phyloP scores from a whole-genome alignment of 2,113 vertebrate species.

The Aythya baeri region DNA sequence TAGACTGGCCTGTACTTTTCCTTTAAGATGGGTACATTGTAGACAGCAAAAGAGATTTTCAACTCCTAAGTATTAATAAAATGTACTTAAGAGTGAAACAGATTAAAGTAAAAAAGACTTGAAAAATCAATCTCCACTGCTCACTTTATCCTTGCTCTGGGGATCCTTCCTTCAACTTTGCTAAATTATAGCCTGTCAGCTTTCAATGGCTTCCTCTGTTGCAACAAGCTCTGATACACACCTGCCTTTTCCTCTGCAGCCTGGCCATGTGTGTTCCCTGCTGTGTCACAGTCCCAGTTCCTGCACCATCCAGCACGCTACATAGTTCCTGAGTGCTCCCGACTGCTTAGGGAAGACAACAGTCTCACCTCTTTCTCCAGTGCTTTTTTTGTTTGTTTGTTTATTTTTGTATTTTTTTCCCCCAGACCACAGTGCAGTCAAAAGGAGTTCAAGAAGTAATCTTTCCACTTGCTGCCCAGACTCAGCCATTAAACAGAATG shows the following conservation, averaged over 20 bases:
- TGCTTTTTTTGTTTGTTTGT: rapidly evolving
- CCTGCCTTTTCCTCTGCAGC: not conserved
- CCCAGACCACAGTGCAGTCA: not conserved
- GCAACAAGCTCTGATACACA: not conserved
- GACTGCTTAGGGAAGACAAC: not conserved
- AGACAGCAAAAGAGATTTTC: not conserved
- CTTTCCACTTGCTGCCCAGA: not conserved
- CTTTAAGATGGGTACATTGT: not conserved
- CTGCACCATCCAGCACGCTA: not conserved
- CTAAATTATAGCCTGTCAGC: not conserved
- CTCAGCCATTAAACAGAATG: not conserved
- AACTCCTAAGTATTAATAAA: not conserved
- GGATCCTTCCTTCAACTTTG: not conserved
- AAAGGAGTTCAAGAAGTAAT: not conserved
- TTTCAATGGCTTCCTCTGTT: not conserved
- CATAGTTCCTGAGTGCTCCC: not conserved
- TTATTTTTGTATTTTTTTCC: no score
- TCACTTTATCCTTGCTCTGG: not conserved
- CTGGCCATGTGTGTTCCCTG: not conserved
- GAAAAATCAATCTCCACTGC: not conserved
- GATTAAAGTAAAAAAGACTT: not conserved
- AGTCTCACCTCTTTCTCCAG: not conserved
- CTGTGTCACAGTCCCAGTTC: not conserved
- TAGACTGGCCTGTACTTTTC: not conserved
- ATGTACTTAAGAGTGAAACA: not conserved